Base-by-base conservation (phyloP, 2,113 vertebrate genomes). In the Raja brachyura region DNA sequence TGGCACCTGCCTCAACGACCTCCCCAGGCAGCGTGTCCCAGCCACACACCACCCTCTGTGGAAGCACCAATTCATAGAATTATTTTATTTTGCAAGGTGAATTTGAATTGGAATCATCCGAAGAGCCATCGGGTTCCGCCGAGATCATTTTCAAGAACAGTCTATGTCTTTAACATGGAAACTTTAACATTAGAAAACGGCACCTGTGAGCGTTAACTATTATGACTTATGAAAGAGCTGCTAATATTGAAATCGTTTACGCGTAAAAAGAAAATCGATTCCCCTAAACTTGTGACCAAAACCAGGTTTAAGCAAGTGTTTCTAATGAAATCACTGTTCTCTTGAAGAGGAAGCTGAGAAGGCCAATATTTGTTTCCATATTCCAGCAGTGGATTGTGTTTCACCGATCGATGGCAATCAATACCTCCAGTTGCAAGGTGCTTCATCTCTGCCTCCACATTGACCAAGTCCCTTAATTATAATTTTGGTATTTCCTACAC, bases 391-490 rank as follows among this genome's bases (percentile, higher is more conserved):
- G 39, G 90, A 54, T 25, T 28, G 68, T 92, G 68, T 39, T 92
- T 74, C 90, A 92, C 66, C 13, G 20, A 54, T 28, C 90, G 54
- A 92, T 73, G 90, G 22, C 48, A 74, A 92, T 92, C 66, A 70
- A 92, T 73, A 73, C 10, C 20, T 92, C 33, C 90, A 92, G 66
- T 73, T 16, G n/a, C 90, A 92, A 48, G 59, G 90, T 92, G 90
- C 66, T 92, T 92, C 48, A 92, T 92, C 68, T 92, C 68, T 92
- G 90, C 33, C 68, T 74, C 20, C 68, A 54, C 39, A 70, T 92
- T 25, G 68, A 92, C 66, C 54, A 28, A 92, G 73, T 74, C 68
- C 90, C 22, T 74, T 70, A 73, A 92, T 92, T 92, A 73, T 48
- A 92, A 48, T 92, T 74, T 92, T 20, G 73, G 66, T 68, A 73